Percentiles rank a stretch among this genome's conserved stretches.
These are phyloP conservation scores for Drosophila ohnishii DNA, from an alignment of 1,140 invertebrate species.

Conservation along the genomic window DNA sequence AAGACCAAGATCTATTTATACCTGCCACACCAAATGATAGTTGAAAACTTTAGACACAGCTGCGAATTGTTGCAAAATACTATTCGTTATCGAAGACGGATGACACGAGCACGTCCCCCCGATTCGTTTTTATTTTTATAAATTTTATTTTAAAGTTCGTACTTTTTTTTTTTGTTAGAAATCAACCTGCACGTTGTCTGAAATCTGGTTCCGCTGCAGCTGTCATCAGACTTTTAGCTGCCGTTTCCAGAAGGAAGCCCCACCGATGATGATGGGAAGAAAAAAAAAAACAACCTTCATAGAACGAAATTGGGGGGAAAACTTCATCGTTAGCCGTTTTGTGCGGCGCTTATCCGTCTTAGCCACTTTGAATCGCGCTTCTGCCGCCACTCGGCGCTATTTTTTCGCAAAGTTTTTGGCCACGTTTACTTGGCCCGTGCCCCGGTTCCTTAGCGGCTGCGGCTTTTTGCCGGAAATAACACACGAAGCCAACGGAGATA, in stretches of 20 bases:
- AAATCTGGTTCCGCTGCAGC: conserved; percentile 18
- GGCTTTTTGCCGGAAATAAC: conserved; percentile 47
- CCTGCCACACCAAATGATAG: conserved; percentile 34
- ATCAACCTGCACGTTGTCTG: conserved; percentile 33
- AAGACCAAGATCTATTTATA: conserved; percentile 43
- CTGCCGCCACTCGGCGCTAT: conserved; percentile 55
- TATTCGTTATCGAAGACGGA: conserved; percentile 42
- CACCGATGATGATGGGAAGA: conserved; percentile 10
- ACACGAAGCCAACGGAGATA: conserved; percentile 18
- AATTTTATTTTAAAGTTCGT: neutral
- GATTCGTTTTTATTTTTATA: conserved; percentile 12
- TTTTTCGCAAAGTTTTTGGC: conserved; percentile 58
- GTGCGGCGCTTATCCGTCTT: conserved; percentile 69
- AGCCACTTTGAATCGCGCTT: conserved; percentile 69
- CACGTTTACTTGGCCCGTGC: conserved; percentile 56
- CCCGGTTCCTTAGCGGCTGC: conserved; percentile 14
- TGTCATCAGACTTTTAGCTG: conserved; percentile 51
- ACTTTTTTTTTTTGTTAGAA: conserved; percentile 5
- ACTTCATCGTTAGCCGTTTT: conserved; percentile 66
- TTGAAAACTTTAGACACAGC: conserved; percentile 38
- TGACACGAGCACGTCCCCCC: conserved; percentile 26
- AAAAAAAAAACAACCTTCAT: conserved; percentile 23
- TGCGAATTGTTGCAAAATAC: conserved; percentile 40
- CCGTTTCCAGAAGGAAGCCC: conserved; percentile 14
- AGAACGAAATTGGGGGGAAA: conserved; percentile 45